Evolutionary conservation across 2,113 vertebrate species (phyloP).

Genomic region (Microcebus ravelobensis): DNA sequence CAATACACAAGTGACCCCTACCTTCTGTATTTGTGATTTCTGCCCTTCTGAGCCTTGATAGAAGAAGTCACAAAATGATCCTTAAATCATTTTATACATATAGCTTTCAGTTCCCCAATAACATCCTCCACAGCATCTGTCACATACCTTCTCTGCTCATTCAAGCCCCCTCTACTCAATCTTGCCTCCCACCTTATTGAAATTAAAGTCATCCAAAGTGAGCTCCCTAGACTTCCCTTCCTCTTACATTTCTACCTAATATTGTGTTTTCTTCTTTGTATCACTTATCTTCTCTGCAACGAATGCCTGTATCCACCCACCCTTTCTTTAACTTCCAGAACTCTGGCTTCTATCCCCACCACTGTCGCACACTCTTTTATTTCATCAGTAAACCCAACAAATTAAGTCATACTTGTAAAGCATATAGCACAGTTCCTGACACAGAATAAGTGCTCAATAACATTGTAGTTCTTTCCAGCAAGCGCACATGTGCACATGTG

Average conservation of each 20-base stretch:
- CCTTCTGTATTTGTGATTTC: neutral
- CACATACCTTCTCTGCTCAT: neutral
- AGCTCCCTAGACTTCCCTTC: neutral
- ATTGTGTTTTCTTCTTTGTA: neutral
- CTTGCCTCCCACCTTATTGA: conserved; percentile 19
- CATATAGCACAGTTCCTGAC: neutral
- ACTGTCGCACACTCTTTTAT: neutral
- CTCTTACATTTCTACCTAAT: neutral
- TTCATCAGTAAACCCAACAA: neutral
- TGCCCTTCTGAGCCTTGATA: conserved; percentile 3
- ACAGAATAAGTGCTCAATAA: neutral
- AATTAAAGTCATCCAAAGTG: conserved; percentile 15
- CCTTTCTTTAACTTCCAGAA: neutral
- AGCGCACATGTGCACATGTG: neutral
- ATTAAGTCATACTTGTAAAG: neutral
- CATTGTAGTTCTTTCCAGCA: conserved; percentile 8
- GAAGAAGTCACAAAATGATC: conserved; percentile 6
- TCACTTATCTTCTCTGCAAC: neutral
- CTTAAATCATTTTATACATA: conserved; percentile 13
- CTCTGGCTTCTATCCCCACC: neutral
- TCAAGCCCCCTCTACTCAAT: neutral
- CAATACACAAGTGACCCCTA: neutral
- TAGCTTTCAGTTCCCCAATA: neutral
- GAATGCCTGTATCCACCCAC: neutral
- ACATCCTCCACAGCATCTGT: neutral